Evolutionary conservation across 2,888 invertebrate genomes (phyloP).

Genomic region (Onthophagus sagittarius): DNA sequence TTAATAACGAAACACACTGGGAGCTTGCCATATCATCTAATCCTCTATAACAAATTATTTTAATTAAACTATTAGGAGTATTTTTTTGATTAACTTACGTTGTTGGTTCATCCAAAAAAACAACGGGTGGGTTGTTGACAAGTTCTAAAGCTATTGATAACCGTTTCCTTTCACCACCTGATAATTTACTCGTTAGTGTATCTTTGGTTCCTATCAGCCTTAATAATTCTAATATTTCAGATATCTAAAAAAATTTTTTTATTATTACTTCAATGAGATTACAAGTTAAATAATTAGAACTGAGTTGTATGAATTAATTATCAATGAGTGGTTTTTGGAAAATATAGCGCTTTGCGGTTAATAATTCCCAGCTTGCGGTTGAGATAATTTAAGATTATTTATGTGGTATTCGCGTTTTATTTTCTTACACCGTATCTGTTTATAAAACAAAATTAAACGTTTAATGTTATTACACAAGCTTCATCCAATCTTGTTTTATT

Average conservation of each 20-base stretch:
- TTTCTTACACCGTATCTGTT: too few species aligned
- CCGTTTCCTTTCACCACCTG: conserved; percentile 90
- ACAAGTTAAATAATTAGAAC: too few species aligned
- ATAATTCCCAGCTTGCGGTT: too few species aligned
- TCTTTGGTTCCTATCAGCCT: conserved; percentile 69
- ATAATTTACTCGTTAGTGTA: conserved; percentile 71
- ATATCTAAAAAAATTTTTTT: conserved; percentile 71
- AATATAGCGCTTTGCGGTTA: too few species aligned
- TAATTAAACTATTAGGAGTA: background rate
- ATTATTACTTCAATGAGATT: too few species aligned
- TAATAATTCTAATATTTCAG: conserved; percentile 79
- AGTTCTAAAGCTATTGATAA: conserved; percentile 91
- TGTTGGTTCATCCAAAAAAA: conserved; percentile 95
- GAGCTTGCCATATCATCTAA: conserved; percentile 87
- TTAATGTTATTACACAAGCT: too few species aligned
- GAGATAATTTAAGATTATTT: too few species aligned
- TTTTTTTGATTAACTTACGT: conserved; percentile 63
- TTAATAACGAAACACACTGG: conserved; percentile 83
- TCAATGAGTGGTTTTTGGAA: too few species aligned
- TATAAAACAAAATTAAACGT: too few species aligned
- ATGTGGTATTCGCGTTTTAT: too few species aligned
- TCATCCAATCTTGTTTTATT: too few species aligned
- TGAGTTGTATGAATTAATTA: too few species aligned
- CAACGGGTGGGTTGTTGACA: conserved; percentile 90
- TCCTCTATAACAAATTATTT: conserved; percentile 59